Conservation (phyloP, 1,140 invertebrate genomes). For the Amyelois transitella region DNA sequence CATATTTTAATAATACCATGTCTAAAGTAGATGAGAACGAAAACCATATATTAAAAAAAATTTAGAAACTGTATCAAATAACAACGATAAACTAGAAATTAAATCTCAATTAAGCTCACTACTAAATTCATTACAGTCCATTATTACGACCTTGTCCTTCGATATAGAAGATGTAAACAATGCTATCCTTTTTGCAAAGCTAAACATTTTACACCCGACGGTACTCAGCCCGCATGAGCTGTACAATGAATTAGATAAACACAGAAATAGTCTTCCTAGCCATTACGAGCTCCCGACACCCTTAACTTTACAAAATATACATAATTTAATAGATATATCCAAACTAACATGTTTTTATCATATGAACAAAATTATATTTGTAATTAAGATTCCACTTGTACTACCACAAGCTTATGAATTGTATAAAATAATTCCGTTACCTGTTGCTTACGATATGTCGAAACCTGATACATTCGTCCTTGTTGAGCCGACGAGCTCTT, state of each 20-base stretch:
- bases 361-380: constrained; percentile 9
- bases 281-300: constrained; percentile 12
- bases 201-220: constrained; percentile 11
- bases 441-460: constrained; percentile 9
- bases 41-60: constrained; percentile 2
- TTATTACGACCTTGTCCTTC: constrained; percentile 1
- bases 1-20: constrained; percentile 10
- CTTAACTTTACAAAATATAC: constrained; percentile 11
- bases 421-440: constrained; percentile 12
- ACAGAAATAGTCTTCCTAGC: too few relatives aligned
- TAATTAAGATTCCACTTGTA: constrained; percentile 1
- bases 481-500: constrained; percentile 4
- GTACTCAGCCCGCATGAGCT: constrained; percentile 10
- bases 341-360: constrained; percentile 11
- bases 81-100: background rate
- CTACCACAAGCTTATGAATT: constrained; percentile 10
- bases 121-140: constrained; percentile 3
- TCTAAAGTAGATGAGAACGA: constrained; percentile 9
- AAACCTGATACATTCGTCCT: constrained; percentile 13
- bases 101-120: constrained; percentile 4
- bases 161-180: constrained; percentile 5
- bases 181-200: constrained; percentile 11
- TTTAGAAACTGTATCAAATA: too few relatives aligned
- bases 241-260: constrained; percentile 12
- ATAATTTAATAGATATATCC: constrained; percentile 9